A percentile compares a stretch with the other conserved stretches of the same genome.
phyloP scores from a whole-genome alignment of 2,888 invertebrate genomes.

The Atrina japonica region DNA sequence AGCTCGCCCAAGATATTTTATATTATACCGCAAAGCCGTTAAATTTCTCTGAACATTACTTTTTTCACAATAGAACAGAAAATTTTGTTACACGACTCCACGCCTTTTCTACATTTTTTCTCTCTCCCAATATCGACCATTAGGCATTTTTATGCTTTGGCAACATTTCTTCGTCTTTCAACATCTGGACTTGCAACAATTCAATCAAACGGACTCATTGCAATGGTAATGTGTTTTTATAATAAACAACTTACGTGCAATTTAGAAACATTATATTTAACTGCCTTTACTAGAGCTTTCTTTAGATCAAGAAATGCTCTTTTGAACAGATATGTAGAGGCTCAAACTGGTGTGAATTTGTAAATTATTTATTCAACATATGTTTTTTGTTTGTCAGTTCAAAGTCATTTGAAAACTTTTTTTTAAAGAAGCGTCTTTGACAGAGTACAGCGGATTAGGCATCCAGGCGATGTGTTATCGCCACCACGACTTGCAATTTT shows the following conservation, averaged over 20 bases:
- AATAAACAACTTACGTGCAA: slow-evolving; percentile 33
- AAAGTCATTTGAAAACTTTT: slow-evolving; percentile 31
- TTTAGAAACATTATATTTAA: slow-evolving; percentile 1
- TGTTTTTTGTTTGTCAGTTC: slow-evolving; percentile 45
- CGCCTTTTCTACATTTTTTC: too few relatives aligned
- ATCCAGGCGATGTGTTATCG: slow-evolving; percentile 7
- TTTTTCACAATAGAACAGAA: too few relatives aligned
- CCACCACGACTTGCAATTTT: slow-evolving; percentile 7
- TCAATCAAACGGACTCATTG: slow-evolving; percentile 32
- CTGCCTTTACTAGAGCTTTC: not conserved
- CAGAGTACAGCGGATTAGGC: too few relatives aligned
- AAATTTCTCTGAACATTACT: too few relatives aligned
- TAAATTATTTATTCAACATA: slow-evolving; percentile 43
- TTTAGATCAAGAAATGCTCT: not conserved
- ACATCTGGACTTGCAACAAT: slow-evolving; percentile 34
- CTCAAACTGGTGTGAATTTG: slow-evolving; percentile 13
- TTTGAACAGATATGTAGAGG: too few relatives aligned
- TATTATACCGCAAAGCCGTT: too few relatives aligned
- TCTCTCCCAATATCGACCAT: too few relatives aligned
- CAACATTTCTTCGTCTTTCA: slow-evolving; percentile 23
- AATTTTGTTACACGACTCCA: too few relatives aligned
- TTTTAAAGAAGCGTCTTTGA: too few relatives aligned
- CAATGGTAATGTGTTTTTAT: slow-evolving; percentile 34
- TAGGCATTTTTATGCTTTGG: slow-evolving; percentile 25
- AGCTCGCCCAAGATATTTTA: too few relatives aligned